phyloP scores from a whole-genome alignment of 2,888 invertebrate species.

The Cataglyphis cursor region DNA sequence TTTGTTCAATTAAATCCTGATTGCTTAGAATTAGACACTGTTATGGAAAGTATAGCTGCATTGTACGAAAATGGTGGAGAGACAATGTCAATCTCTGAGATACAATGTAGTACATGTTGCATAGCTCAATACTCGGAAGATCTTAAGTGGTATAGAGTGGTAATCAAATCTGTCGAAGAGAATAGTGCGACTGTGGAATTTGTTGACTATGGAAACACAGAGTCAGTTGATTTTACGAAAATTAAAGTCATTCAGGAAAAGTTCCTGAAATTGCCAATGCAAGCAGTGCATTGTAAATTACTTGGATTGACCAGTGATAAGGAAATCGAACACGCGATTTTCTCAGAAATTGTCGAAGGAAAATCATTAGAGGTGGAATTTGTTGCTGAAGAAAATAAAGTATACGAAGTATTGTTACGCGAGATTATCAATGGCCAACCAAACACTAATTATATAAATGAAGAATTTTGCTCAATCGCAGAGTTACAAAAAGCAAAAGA shows the following conservation, averaged over 20 bases:
- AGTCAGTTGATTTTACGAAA: conserved; percentile 87
- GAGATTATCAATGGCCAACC: conserved; percentile 67
- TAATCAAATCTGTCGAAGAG: conserved; percentile 87
- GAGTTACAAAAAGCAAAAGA: conserved; percentile 78
- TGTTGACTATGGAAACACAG: conserved; percentile 92
- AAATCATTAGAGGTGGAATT: conserved; percentile 82
- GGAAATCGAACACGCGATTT: conserved; percentile 69
- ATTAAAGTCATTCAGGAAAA: conserved; percentile 85
- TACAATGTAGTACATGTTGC: conserved; percentile 77
- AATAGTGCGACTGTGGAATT: conserved; percentile 88
- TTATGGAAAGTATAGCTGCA: conserved; percentile 80
- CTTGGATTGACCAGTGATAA: conserved; percentile 77
- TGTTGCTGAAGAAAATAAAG: conserved; percentile 73
- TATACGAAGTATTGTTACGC: conserved; percentile 79
- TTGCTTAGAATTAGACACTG: conserved; percentile 75
- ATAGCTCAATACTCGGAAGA: conserved; percentile 87
- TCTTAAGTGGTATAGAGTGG: conserved; percentile 91
- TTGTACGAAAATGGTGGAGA: conserved; percentile 79
- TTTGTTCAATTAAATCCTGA: conserved; percentile 82
- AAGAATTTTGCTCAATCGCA: conserved; percentile 73
- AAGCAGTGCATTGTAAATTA: conserved; percentile 85
- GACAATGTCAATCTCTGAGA: conserved; percentile 67
- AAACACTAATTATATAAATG: conserved; percentile 76
- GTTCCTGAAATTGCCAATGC: conserved; percentile 81
- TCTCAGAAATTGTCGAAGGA: conserved; percentile 71